Evolutionary conservation across 1,140 invertebrate species (phyloP).

Genomic region (Hesperophylax magnus): DNA sequence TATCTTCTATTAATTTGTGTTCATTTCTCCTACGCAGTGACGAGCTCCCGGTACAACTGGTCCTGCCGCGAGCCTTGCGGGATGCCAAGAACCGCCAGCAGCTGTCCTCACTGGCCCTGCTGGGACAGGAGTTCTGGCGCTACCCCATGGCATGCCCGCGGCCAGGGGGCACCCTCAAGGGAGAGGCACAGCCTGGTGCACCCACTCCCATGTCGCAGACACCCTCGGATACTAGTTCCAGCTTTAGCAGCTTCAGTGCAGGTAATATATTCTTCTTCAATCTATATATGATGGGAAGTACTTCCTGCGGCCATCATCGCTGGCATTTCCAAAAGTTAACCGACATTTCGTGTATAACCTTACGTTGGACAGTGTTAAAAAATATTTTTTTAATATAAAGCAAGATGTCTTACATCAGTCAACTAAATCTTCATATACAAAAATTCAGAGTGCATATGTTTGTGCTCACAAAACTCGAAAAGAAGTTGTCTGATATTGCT

Average conservation of each 20-base stretch:
- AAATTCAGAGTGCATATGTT: too few species aligned
- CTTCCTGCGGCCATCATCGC: too few species aligned
- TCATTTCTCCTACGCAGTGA: slow-evolving; percentile 74
- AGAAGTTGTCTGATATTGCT: too few species aligned
- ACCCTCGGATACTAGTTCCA: slow-evolving; percentile 74
- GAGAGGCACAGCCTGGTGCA: background rate
- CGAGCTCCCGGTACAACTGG: slow-evolving; percentile 92
- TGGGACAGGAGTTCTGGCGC: slow-evolving; percentile 95
- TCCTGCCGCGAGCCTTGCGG: slow-evolving; percentile 85
- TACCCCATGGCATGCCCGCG: slow-evolving; percentile 80
- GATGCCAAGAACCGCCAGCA: slow-evolving; percentile 92
- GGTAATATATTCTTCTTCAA: background rate
- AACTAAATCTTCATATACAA: too few species aligned
- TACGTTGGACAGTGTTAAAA: too few species aligned
- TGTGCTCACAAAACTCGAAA: too few species aligned
- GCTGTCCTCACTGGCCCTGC: slow-evolving; percentile 88
- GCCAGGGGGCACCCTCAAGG: background rate
- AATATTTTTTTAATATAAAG: too few species aligned
- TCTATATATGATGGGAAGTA: too few species aligned
- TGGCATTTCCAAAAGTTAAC: too few species aligned
- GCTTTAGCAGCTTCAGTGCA: slow-evolving; percentile 73
- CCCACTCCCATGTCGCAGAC: slow-evolving; percentile 71
- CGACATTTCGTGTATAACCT: too few species aligned
- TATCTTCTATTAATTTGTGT: too few species aligned
- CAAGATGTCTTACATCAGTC: too few species aligned